These are phyloP conservation scores for Bostrychus sinensis DNA, from an alignment of 2,113 vertebrate species.

Conservation along the genomic window DNA sequence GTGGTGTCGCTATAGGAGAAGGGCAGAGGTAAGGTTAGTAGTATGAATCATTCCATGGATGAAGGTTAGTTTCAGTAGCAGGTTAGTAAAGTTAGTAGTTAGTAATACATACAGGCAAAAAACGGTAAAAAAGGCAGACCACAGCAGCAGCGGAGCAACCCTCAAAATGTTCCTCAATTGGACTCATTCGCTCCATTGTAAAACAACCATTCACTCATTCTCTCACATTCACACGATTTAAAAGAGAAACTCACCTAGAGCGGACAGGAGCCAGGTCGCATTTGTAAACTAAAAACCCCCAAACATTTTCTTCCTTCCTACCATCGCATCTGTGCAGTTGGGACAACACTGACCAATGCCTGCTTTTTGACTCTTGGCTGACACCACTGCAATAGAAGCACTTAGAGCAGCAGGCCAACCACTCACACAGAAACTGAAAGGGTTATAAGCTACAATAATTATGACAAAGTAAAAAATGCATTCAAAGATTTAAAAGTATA, in stretches of 20 bases:
- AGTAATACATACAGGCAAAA: constrained; percentile 88
- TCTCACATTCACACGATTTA: constrained; percentile 46
- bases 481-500: neutral
- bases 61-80: constrained; percentile 94
- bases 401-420: constrained; percentile 37
- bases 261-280: constrained; percentile 62
- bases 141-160: constrained; percentile 79
- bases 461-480: neutral
- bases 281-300: constrained; percentile 73
- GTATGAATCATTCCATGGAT: constrained; percentile 99
- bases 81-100: constrained; percentile 99
- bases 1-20: constrained; percentile 87
- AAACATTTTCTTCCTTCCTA: constrained; percentile 59
- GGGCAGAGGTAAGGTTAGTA: constrained; percentile 93
- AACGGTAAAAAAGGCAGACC: constrained; percentile 89
- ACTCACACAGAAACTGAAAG: constrained; percentile 16
- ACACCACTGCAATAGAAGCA: constrained; percentile 32
- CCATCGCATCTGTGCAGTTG: constrained; percentile 59
- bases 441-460: neutral
- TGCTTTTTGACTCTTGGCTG: constrained; percentile 51
- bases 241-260: constrained; percentile 69
- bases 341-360: constrained; percentile 55
- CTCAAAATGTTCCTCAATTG: constrained; percentile 42
- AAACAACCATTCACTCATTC: constrained; percentile 9
- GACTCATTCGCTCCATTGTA: constrained; percentile 15